Evolutionary conservation across 2,113 vertebrate genomes (phyloP), one percentile per base, ranked within the genome.

Genomic region (Gobiocypris rarus): DNA sequence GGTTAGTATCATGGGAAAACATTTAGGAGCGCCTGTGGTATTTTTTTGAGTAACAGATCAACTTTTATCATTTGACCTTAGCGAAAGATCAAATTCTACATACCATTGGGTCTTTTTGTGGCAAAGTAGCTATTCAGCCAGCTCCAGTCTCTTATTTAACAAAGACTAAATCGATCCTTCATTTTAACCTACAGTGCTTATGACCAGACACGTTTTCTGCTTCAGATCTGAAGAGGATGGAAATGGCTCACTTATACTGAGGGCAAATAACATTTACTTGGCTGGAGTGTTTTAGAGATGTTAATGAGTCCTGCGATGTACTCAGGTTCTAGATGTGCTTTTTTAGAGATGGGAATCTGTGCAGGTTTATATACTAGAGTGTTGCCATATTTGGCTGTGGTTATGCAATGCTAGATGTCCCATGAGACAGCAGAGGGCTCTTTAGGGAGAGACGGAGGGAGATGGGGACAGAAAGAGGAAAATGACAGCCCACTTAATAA

Each of bases 381-480:
- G 78, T 28, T 81, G 76, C 59, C 59, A 45, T 77, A 77, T 81
- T 81, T 63, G 61, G 78, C 58, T 81, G 59, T 67, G 78, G 61
- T 81, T 81, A 81, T 81, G 78, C 43, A 81, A 81, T 50, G 17
- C 43, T 19, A 81, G 59, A 48, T 81, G 50, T 81, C 78, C 41
- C 78, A 69, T n/a, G 61, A 61, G 78, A 67, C 61, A 34, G 78
- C 43, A 50, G 61, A 52, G 45, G 61, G 43, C 73, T 79, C 59
- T 65, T 67, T 81, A 52, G 61, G 61, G 78, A 69, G 26, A 69
- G 61, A 52, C 19, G 34, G 17, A 38, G 78, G 78, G 43, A 81
- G 38, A 81, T 6, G 5, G 15, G 24, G 58, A 43, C n/a, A 80
- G 77, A 43, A 34, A 48, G 59, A 28, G 17, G 8, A 75, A 48